A percentile compares a stretch with the other conserved stretches of the same genome.
phyloP scores from a whole-genome alignment of 1,140 invertebrate species.

The Drosophila sturtevanti region DNA sequence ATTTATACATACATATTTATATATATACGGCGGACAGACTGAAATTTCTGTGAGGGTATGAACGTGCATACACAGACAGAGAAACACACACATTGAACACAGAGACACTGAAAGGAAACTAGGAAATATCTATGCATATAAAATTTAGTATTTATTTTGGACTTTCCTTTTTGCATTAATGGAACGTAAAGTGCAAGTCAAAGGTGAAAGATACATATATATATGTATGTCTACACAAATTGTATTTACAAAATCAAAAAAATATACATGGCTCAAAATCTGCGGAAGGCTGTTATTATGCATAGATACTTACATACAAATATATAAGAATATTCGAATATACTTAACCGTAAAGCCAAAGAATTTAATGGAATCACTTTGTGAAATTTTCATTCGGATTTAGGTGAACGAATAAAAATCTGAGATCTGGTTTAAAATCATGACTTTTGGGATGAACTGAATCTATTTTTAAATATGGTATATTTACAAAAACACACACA shows the following conservation, averaged over 20 bases:
- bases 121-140: conserved; percentile 9
- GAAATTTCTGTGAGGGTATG: too few species aligned
- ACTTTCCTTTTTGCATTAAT: conserved; percentile 41
- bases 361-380: conserved; percentile 6
- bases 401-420: conserved; percentile 12
- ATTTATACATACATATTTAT: too few species aligned
- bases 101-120: not conserved
- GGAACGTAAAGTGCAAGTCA: conserved; percentile 65
- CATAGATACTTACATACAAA: conserved; percentile 16
- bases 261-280: conserved; percentile 34
- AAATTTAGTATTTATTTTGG: conserved; percentile 8
- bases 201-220: conserved; percentile 55
- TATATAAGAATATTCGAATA: conserved; percentile 26
- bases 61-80: not conserved
- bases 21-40: too few species aligned
- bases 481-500: not conserved
- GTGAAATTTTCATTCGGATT: conserved; percentile 13
- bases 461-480: not conserved
- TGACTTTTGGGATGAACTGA: not conserved
- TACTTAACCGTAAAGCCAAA: conserved; percentile 8
- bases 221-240: conserved; percentile 22
- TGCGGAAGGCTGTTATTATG: conserved; percentile 11
- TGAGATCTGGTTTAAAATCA: conserved; percentile 10
- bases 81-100: not conserved
- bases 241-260: conserved; percentile 34